Percentiles rank a stretch among this genome's conserved stretches.
Evolutionary conservation across 2,888 invertebrate genomes (phyloP).

Genomic region (Achlya flavicornis): DNA sequence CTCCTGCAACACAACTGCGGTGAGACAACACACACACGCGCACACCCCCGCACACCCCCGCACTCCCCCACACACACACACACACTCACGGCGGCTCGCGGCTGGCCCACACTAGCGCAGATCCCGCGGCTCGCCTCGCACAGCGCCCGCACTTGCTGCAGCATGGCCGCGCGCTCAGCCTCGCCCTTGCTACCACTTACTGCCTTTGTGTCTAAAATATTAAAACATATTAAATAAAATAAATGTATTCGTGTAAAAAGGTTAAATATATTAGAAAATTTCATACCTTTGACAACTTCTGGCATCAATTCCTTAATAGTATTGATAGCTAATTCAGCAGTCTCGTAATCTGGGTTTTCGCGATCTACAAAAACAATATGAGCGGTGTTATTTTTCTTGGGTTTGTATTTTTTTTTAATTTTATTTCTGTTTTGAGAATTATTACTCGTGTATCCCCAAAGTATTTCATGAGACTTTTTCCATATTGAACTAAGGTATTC

Average conservation of each 20-base stretch:
- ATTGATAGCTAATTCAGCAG: constrained; percentile 48
- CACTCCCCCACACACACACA: neutral
- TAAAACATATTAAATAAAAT: too few species aligned
- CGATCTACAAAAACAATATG: constrained; percentile 38
- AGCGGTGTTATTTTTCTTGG: neutral
- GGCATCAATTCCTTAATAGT: constrained; percentile 56
- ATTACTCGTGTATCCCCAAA: neutral
- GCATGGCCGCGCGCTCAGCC: constrained; percentile 30
- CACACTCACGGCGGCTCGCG: constrained; percentile 29
- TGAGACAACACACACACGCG: neutral
- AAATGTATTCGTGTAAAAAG: too few species aligned
- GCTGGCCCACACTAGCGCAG: constrained; percentile 35
- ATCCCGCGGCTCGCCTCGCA: constrained; percentile 42
- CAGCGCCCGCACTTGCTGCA: constrained; percentile 42
- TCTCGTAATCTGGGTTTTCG: constrained; percentile 50
- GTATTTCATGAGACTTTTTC: neutral
- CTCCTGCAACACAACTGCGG: constrained; percentile 33
- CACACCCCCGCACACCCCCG: neutral
- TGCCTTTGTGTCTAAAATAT: constrained; percentile 51
- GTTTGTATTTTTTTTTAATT: too few species aligned
- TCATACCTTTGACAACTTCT: constrained; percentile 55
- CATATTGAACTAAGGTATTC: too few species aligned
- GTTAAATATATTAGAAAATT: too few species aligned
- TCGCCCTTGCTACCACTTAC: constrained; percentile 40
- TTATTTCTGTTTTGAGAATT: too few species aligned